Evolutionary conservation across 1,140 invertebrate genomes (phyloP).

Genomic region (Ectropis grisescens): DNA sequence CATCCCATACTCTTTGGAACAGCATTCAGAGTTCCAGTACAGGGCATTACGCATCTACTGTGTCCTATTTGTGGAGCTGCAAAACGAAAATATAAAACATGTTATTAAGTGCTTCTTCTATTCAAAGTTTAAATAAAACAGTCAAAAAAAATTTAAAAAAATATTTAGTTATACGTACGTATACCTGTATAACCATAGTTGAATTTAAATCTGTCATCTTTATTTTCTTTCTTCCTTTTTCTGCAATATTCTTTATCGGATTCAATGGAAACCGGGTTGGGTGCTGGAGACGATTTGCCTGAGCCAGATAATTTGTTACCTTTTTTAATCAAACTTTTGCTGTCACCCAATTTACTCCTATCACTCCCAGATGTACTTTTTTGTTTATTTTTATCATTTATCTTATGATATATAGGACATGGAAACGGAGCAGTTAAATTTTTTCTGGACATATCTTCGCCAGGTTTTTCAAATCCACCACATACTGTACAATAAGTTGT

Average conservation of each 20-base stretch:
- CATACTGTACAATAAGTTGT: conserved; percentile 53
- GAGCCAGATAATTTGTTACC: conserved; percentile 23
- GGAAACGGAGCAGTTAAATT: conserved; percentile 25
- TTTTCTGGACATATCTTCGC: conserved; percentile 29
- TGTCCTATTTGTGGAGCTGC: conserved; percentile 55
- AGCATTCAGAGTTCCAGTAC: conserved; percentile 32
- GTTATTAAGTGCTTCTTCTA: not conserved
- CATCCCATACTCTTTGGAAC: conserved; percentile 58
- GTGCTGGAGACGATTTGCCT: no score
- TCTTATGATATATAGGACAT: conserved; percentile 51
- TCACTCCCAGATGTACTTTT: conserved; percentile 47
- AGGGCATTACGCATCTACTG: conserved; percentile 43
- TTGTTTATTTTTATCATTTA: conserved; percentile 43
- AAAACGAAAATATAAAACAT: conserved; percentile 9
- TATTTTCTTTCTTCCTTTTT: conserved; percentile 39
- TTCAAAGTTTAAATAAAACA: no score
- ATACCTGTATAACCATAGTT: conserved; percentile 62
- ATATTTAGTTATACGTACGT: conserved; percentile 40
- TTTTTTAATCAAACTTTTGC: conserved; percentile 21
- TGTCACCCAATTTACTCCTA: conserved; percentile 27
- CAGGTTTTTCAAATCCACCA: conserved; percentile 43
- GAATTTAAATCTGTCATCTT: conserved; percentile 49
- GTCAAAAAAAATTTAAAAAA: conserved; percentile 2
- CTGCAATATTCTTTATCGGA: conserved; percentile 43
- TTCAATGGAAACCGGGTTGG: conserved; percentile 30